phyloP scores from a whole-genome alignment of 2,888 invertebrate genomes.

The Elysia crispata region DNA sequence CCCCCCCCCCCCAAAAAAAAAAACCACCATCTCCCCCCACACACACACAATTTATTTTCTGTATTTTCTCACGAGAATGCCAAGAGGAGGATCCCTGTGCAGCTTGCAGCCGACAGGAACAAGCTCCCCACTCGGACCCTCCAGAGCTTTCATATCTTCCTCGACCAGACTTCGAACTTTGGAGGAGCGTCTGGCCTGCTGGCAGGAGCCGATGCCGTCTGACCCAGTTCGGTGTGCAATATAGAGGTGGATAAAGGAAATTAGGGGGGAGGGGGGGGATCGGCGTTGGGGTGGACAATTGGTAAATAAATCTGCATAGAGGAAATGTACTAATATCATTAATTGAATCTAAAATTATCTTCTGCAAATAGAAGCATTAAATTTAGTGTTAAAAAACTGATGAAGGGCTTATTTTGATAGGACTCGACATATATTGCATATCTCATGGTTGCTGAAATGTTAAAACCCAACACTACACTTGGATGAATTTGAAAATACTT shows the following conservation, averaged over 20 bases:
- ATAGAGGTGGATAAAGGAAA: background rate
- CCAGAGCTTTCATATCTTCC: background rate
- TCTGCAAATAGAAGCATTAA: too few species aligned
- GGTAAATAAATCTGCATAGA: too few species aligned
- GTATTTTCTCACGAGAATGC: constrained; percentile 54
- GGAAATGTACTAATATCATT: too few species aligned
- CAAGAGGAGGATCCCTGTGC: constrained; percentile 53
- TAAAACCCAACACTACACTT: too few species aligned
- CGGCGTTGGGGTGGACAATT: background rate
- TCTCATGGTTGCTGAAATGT: too few species aligned
- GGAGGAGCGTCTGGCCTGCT: constrained; percentile 27
- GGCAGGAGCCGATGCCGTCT: constrained; percentile 34
- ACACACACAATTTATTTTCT: too few species aligned
- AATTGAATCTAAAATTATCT: too few species aligned
- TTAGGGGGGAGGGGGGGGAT: background rate
- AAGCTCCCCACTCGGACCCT: constrained; percentile 20
- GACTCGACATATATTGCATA: too few species aligned
- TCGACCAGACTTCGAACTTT: background rate
- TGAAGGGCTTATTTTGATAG: too few species aligned
- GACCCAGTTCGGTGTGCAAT: background rate
- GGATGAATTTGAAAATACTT: too few species aligned
- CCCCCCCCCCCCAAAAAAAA: background rate
- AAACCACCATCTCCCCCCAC: too few species aligned
- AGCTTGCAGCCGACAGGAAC: constrained; percentile 56
- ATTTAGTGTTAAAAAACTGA: too few species aligned